A percentile compares a stretch with the other conserved stretches of the same genome.
These are phyloP conservation scores for Dinomys branickii DNA, from an alignment of 2,113 vertebrate species.

Conservation along the genomic window DNA sequence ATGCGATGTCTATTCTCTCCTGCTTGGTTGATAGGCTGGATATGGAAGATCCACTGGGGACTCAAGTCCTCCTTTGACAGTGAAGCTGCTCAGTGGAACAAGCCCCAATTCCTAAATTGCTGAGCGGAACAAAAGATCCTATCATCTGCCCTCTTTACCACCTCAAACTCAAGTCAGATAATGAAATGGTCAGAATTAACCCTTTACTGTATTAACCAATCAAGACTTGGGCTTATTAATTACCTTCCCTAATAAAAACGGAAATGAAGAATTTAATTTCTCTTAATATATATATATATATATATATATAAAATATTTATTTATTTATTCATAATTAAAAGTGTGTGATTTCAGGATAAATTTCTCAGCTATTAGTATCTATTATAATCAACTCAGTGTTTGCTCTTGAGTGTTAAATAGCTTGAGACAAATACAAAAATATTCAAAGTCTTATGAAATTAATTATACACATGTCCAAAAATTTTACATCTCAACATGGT, in stretches of 20 bases:
- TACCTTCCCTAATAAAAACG: background rate
- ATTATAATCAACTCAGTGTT: conserved; percentile 17
- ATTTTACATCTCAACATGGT: background rate
- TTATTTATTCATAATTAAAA: conserved; percentile 34
- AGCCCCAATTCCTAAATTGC: background rate
- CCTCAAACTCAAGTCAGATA: background rate
- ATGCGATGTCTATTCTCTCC: background rate
- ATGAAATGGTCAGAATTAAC: background rate
- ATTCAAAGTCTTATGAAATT: background rate
- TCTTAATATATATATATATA: background rate
- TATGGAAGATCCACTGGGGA: background rate
- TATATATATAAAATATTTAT: no score
- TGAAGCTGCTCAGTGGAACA: background rate
- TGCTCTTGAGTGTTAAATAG: background rate
- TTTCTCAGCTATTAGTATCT: background rate
- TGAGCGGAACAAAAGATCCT: background rate
- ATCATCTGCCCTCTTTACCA: background rate
- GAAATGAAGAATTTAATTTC: conserved; percentile 8
- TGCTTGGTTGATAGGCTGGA: background rate
- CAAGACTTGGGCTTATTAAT: background rate
- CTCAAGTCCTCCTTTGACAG: background rate
- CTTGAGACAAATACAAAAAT: conserved; percentile 1
- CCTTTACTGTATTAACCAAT: background rate
- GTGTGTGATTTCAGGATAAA: background rate
- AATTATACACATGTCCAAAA: background rate